Evolutionary conservation across 2,797 vertebrate genomes (phyloP).

Genomic region (Trachops cirrhosus): DNA sequence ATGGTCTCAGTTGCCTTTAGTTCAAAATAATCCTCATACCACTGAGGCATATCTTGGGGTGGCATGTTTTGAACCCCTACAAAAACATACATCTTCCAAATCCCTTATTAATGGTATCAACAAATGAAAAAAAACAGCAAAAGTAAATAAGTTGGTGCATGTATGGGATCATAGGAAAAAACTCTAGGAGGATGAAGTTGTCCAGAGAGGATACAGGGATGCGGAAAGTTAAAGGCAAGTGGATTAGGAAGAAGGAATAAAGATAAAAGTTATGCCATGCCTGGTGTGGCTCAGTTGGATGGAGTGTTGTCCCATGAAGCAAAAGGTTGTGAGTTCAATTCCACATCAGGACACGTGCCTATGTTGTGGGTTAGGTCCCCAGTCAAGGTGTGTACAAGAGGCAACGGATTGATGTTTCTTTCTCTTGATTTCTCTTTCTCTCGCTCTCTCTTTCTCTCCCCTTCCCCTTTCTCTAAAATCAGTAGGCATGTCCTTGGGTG

Average conservation of each 20-base stretch:
- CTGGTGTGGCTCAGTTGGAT: neutral
- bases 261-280: neutral
- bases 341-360: neutral
- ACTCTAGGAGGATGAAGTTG: accelerated
- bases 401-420: too few species aligned
- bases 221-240: neutral
- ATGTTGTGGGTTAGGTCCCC: neutral
- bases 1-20: neutral
- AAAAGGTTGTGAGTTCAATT: neutral
- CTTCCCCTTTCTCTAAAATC: neutral
- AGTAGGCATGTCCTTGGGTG: neutral
- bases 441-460: too few species aligned
- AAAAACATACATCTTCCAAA: neutral
- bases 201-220: neutral
- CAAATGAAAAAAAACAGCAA: neutral
- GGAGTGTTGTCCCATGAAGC: neutral
- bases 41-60: neutral
- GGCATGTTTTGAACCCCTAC: neutral
- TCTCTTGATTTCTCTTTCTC: neutral
- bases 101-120: too few species aligned
- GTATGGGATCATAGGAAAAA: neutral
- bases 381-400: neutral
- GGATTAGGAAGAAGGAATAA: neutral
- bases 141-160: neutral
- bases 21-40: neutral